These are phyloP conservation scores for Coenobita brevimanus DNA, from an alignment of 1,140 invertebrate genomes.

Conservation along the genomic window DNA sequence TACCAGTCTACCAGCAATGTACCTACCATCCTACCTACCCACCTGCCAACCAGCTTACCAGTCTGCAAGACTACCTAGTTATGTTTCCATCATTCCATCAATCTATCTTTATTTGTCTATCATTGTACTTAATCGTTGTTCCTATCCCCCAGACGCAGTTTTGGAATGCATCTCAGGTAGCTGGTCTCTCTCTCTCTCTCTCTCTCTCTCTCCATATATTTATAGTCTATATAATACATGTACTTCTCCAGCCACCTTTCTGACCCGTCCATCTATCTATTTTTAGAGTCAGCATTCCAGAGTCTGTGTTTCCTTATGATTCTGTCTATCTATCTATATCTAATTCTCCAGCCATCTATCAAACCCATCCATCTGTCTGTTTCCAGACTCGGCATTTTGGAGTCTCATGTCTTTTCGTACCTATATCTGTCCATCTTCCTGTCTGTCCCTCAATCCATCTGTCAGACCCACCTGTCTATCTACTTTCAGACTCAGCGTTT, in stretches of 20 bases:
- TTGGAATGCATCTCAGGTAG: not conserved
- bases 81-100: too few relatives aligned
- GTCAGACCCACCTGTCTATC: not conserved
- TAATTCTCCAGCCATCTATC: not conserved
- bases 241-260: not conserved
- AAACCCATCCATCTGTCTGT: not conserved
- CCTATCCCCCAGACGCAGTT: too few relatives aligned
- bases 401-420: not conserved
- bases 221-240: not conserved
- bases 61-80: too few relatives aligned
- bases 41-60: too few relatives aligned
- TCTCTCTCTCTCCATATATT: not conserved
- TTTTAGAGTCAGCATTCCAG: not conserved
- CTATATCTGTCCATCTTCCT: too few relatives aligned
- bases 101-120: too few relatives aligned
- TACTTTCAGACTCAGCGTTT: slow-evolving; percentile 78
- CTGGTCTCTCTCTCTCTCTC: not conserved
- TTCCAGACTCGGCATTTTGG: too few relatives aligned
- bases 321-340: not conserved
- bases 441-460: not conserved
- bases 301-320: not conserved
- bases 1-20: too few relatives aligned
- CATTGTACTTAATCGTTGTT: too few relatives aligned
- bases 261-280: not conserved
- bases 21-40: too few relatives aligned